A percentile compares a stretch with the other conserved stretches of the same genome.
Evolutionary conservation across 2,113 vertebrate species (phyloP).

Genomic region (Tursiops truncatus): DNA sequence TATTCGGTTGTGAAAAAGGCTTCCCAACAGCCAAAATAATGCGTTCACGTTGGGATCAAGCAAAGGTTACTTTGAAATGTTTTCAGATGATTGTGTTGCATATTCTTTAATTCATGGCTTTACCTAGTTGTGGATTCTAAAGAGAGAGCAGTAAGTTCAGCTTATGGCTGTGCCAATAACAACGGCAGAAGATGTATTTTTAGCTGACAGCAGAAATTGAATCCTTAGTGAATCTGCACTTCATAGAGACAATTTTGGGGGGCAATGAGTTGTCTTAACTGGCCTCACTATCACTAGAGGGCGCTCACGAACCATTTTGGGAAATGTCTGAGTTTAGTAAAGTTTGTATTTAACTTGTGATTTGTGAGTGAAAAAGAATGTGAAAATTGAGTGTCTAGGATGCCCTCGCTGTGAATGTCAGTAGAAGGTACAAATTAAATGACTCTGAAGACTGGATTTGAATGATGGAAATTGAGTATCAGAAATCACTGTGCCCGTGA

Average conservation of each 20-base stretch:
- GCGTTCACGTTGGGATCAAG: neutral
- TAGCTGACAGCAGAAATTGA: neutral
- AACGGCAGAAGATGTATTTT: neutral
- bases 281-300: constrained; percentile 74
- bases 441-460: neutral
- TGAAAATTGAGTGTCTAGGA: neutral
- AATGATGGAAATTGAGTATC: neutral
- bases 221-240: neutral
- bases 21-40: neutral
- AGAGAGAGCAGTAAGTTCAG: neutral
- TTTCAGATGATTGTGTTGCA: neutral
- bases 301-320: constrained; percentile 32
- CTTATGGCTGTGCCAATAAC: neutral
- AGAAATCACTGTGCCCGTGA: neutral
- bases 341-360: neutral
- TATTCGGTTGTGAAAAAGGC: neutral
- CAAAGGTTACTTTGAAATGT: neutral
- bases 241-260: neutral
- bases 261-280: neutral
- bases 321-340: accelerated
- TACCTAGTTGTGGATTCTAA: neutral
- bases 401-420: neutral
- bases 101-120: neutral
- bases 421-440: neutral
- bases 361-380: neutral